Evolutionary conservation across 2,113 vertebrate species (phyloP), one percentile per base, ranked within the genome.

Genomic region (Siniperca knerii): DNA sequence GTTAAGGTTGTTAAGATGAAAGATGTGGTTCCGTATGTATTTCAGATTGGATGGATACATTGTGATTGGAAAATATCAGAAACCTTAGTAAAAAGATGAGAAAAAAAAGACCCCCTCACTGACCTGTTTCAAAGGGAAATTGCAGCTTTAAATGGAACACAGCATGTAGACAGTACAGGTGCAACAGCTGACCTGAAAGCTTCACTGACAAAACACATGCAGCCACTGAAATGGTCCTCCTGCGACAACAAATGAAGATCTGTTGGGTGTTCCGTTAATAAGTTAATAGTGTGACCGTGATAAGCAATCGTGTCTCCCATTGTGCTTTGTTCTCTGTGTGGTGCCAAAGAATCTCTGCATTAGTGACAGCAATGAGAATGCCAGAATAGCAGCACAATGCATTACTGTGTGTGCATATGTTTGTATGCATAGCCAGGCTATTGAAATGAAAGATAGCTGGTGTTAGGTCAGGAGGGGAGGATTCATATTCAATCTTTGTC

Each of bases 301-400:
- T 64, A 23, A 86, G 66, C 69, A 25, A 60, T 55, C 0, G 8
- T 33, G 81, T 81, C 75, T 66, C 68, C 64, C 40, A 54, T 57
- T 66, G 81, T 74, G 44, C 71, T 78, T 82, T 83, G 71, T 2
- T 73, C 29, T 2, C 44, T 37, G 60, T n/a, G 60, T 46, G 50
- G n/a, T 72, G 80, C 74, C 66, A 67, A 40, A 69, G n/a, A 60
- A 66, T 21, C 42, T 40, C 40, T 40, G 5, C 40, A 40, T 40
- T 40, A 40, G 40, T 5, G 40, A 40, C 6, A 40, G 6, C 40
- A 40, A 40, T 40, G 6, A 40, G 40, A 40, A 40, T 40, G 40
- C 6, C 40, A 40, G 40, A 40, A 8, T 8, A 7, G 40, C 40
- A 40, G 40, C 40, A 40, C 42, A 37, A 62, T 50, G 71, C 57